Evolutionary conservation across 2,888 invertebrate species (phyloP).

Genomic region (Oasisia sp.): DNA sequence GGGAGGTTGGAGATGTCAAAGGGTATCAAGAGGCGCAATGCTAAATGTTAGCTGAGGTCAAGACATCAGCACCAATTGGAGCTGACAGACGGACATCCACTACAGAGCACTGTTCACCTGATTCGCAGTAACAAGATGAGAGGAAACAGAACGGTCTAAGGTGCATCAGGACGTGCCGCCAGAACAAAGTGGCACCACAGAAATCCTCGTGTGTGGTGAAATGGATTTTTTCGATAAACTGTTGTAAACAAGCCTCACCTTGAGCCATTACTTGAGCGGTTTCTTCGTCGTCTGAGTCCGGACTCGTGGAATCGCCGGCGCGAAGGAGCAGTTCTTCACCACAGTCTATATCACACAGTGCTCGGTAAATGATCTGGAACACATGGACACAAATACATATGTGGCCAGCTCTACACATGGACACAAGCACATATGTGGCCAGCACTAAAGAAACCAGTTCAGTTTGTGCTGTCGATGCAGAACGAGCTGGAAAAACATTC

Average conservation of each 20-base stretch:
- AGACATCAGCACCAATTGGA: background rate
- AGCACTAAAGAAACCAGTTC: no score
- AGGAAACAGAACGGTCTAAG: background rate
- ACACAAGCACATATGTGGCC: background rate
- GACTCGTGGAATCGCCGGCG: background rate
- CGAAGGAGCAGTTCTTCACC: background rate
- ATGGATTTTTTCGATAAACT: background rate
- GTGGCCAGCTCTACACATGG: background rate
- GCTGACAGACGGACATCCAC: background rate
- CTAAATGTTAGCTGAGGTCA: background rate
- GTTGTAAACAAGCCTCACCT: background rate
- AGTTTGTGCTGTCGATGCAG: no score
- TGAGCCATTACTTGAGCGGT: slow-evolving; percentile 2
- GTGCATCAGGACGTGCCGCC: background rate
- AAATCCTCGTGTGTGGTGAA: background rate
- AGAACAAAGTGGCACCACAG: background rate
- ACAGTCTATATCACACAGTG: slow-evolving; percentile 10
- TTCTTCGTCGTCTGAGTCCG: background rate
- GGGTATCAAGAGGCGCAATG: background rate
- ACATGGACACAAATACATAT: background rate
- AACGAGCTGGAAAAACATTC: no score
- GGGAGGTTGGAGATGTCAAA: background rate
- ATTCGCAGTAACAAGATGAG: background rate
- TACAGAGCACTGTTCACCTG: background rate
- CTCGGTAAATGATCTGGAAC: slow-evolving; percentile 17